Base-by-base conservation (phyloP, 37 sponge, comb jelly and placozoan species). In the Bolinopsis microptera region DNA sequence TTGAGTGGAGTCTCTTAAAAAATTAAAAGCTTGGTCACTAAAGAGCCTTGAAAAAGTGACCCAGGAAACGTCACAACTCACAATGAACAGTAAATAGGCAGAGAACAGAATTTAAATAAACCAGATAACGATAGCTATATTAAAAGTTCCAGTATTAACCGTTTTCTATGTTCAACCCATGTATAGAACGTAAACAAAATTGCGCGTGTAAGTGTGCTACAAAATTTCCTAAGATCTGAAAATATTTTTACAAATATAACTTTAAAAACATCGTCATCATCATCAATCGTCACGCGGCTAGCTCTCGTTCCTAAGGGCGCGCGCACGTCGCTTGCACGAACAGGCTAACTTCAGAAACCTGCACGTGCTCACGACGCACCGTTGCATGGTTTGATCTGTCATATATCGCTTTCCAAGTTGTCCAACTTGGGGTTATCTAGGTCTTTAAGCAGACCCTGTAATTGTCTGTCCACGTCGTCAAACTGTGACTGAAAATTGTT, bases 401-500 rank as follows among this genome's bases (percentile, higher is more conserved):
- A 86, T 36, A 86, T 86, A 34, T 86, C 90, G 90, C 90, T 86
- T 30, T 86, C 90, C 25, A 86, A 28, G 24, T 34, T 86, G 18
- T 41, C 90, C 32, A 35, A 77, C 37, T 77, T 77, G 36, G 80
- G 80, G 30, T 86, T 41, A 40, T 86, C 90, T 3, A 86, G 61
- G 35, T 86, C 90, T 23, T 86, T 86, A 3, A 86, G 30, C 30
- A 86, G 61, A 2, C 90, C 90, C 61, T 86, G 61, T 40, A 86
- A 86, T 40, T 86, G 90, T 41, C 35, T 86, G 90, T 86, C 90
- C 8, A 86, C 90, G 31, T 86, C 90, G 30, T 86, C 90, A 39
- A 39, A 86, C 90, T 86, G 90, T 27, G 90, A 41, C 90, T 86
- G 90, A 86, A 86, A 86, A 39, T 41, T 86, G 30, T 86, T 86